phyloP scores from a whole-genome alignment of 2,888 invertebrate species.

The Eudasyphora cyanicolor region DNA sequence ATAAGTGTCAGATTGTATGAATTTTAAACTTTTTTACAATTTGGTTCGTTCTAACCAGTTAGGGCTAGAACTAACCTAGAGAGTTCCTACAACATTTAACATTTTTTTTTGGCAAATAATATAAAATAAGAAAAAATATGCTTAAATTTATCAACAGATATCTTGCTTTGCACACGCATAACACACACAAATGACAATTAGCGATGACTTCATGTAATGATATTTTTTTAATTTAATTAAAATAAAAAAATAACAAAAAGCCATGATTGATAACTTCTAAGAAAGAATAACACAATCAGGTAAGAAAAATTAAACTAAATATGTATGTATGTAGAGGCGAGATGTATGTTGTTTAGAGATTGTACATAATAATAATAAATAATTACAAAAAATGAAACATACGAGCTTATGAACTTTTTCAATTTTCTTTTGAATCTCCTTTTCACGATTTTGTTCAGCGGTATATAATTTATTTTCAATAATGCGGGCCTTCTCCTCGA shows the following conservation, averaged over 20 bases:
- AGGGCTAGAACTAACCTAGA: too few species aligned
- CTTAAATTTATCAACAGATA: constrained; percentile 31
- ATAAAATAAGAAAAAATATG: background rate
- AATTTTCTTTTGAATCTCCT: constrained; percentile 91
- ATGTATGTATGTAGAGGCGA: constrained; percentile 23
- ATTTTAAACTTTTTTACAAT: too few species aligned
- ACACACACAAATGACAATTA: constrained; percentile 2
- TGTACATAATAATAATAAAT: too few species aligned
- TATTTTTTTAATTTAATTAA: constrained; percentile 17
- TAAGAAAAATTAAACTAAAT: constrained; percentile 40
- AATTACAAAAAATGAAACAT: constrained; percentile 80
- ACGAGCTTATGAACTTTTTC: constrained; percentile 92
- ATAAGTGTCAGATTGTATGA: too few species aligned
- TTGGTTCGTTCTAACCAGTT: too few species aligned
- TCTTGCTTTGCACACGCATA: background rate
- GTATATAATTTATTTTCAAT: constrained; percentile 88
- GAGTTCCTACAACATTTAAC: too few species aligned
- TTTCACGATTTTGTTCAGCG: constrained; percentile 91
- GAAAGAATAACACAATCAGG: constrained; percentile 18
- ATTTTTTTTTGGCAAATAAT: too few species aligned
- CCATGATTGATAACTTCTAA: constrained; percentile 31
- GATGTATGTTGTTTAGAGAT: constrained; percentile 49
- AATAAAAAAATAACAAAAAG: constrained; percentile 41
- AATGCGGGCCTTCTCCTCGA: constrained; percentile 85
- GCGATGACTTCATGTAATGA: constrained; percentile 46